Evolutionary conservation across 2,888 invertebrate species (phyloP).

Genomic region (Cactoblastis cactorum): DNA sequence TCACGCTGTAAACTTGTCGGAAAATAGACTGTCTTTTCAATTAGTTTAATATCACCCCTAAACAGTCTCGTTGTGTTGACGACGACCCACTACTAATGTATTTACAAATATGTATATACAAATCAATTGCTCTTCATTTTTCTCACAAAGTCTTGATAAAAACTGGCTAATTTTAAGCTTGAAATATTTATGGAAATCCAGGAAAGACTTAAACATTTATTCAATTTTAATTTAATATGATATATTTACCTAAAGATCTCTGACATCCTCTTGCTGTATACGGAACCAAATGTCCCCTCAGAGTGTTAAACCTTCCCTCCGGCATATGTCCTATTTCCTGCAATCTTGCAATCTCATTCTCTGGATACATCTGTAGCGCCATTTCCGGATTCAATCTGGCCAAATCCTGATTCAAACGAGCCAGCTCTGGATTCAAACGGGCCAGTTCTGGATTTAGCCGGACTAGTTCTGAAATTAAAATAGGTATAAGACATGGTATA

Average conservation of each 20-base stretch:
- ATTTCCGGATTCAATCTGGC: conserved; percentile 37
- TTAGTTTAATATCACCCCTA: too few relatives aligned
- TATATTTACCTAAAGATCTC: conserved; percentile 34
- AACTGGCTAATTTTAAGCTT: neutral
- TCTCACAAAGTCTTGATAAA: too few relatives aligned
- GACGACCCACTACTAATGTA: too few relatives aligned
- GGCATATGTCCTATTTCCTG: conserved; percentile 51
- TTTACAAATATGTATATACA: neutral
- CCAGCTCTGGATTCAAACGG: conserved; percentile 33
- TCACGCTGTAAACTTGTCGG: too few relatives aligned
- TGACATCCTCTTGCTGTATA: conserved; percentile 49
- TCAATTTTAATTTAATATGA: neutral
- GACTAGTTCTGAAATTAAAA: conserved; percentile 24
- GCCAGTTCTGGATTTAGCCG: conserved; percentile 32
- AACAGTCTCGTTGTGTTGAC: too few relatives aligned
- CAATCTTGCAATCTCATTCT: conserved; percentile 38
- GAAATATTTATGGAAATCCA: too few relatives aligned
- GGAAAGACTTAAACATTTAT: too few relatives aligned
- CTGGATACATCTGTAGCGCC: conserved; percentile 39
- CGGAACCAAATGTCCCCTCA: conserved; percentile 68
- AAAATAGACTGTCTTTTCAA: too few relatives aligned
- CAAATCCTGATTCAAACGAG: conserved; percentile 37
- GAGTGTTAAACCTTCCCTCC: conserved; percentile 55
- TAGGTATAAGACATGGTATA: too few relatives aligned
- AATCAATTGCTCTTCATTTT: too few relatives aligned